These are phyloP conservation scores for Ptilorrhoa leucosticta DNA, from an alignment of 2,113 vertebrate species.

Conservation along the genomic window DNA sequence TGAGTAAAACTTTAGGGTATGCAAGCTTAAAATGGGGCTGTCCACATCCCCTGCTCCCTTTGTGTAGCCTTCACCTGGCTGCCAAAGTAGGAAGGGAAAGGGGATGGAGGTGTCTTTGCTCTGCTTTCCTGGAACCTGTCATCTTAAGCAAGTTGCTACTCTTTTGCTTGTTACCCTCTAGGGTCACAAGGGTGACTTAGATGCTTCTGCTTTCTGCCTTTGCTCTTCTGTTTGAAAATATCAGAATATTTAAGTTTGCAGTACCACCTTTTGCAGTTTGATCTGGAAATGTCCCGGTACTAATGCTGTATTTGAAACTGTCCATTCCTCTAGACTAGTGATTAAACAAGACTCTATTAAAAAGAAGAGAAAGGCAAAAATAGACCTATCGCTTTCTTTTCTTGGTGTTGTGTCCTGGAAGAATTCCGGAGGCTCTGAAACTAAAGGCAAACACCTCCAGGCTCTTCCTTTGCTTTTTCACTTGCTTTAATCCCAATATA, in stretches of 20 bases:
- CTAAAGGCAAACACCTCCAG: not conserved
- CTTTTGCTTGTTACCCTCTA: not conserved
- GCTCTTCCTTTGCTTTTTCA: not conserved
- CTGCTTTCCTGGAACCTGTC: not conserved
- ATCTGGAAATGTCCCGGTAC: not conserved
- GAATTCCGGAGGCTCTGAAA: not conserved
- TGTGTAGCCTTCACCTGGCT: not conserved
- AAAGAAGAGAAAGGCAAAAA: not conserved
- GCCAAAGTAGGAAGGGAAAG: not conserved
- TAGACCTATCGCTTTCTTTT: not conserved
- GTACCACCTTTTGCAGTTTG: not conserved
- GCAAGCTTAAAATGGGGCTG: not conserved
- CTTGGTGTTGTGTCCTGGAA: not conserved
- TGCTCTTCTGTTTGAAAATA: not conserved
- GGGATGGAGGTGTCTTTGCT: not conserved
- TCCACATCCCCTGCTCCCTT: not conserved
- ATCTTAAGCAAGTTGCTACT: not conserved
- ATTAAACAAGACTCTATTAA: not conserved
- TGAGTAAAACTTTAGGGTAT: not conserved
- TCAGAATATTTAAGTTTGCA: not conserved
- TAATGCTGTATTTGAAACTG: not conserved
- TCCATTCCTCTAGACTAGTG: not conserved
- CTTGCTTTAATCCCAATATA: not conserved
- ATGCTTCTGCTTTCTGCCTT: not conserved
- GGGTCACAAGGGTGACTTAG: not conserved